Percentiles rank a stretch among this genome's conserved stretches.
These are phyloP conservation scores for Brachionus manjavacas DNA, from an alignment of 1,140 invertebrate genomes.

Conservation along the genomic window DNA sequence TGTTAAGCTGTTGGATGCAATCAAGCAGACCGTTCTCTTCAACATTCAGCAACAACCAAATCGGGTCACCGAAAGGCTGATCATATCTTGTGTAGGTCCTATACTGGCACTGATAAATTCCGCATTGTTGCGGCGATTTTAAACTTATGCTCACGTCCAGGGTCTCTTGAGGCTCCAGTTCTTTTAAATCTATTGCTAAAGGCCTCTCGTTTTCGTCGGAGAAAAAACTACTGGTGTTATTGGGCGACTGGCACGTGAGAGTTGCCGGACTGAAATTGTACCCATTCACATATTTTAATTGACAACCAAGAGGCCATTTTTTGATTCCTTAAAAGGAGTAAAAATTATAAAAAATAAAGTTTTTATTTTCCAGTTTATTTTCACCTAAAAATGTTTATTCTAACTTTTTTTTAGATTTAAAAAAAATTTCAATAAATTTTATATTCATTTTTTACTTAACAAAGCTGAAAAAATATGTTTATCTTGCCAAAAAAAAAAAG, in stretches of 20 bases:
- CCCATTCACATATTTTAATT: constrained; percentile 41
- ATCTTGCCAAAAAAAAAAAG: no score
- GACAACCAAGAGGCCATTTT: constrained; percentile 3
- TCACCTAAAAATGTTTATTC: no score
- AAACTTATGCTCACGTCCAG: constrained; percentile 30
- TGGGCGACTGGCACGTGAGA: background rate
- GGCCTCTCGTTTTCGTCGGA: background rate
- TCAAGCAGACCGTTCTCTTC: constrained; percentile 66
- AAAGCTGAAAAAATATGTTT: no score
- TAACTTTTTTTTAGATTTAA: no score
- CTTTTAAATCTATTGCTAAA: background rate
- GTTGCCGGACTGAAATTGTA: constrained; percentile 9
- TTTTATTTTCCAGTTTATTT: no score
- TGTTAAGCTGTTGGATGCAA: constrained; percentile 65
- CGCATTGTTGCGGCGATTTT: constrained; percentile 30
- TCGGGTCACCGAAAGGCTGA: constrained; percentile 63
- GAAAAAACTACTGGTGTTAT: background rate
- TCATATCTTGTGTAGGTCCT: constrained; percentile 53
- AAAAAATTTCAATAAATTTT: no score
- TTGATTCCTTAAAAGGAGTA: background rate
- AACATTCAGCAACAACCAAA: constrained; percentile 68
- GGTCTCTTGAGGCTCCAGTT: constrained; percentile 2
- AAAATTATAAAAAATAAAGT: no score
- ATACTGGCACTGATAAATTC: constrained; percentile 38
- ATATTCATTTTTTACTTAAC: no score